Evolutionary conservation across 2,888 invertebrate genomes (phyloP), one percentile per base, ranked within the genome.

Genomic region (Capitulum mitella): DNA sequence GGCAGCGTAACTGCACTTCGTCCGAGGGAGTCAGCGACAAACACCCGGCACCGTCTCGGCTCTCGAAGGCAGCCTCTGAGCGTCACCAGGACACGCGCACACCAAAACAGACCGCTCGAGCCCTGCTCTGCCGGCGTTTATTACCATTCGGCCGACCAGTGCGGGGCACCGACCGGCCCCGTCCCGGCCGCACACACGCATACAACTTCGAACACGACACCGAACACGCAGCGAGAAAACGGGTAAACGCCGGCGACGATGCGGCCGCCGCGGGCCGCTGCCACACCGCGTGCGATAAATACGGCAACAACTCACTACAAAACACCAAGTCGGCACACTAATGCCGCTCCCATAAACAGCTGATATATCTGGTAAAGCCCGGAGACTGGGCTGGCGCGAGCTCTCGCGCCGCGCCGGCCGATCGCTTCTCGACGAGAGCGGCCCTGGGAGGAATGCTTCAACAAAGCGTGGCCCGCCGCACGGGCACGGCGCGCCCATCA

Each of bases 221-320:
- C 48, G 29, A 43, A 76, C 78, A 78, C 76, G 77, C 70, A 58
- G 54, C 75, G 46, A 79, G 34, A 77, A 46, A 64, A 26, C 46
- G n/a, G 14, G 46, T 29, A 40, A 78, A n/a, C 26, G 26, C 48
- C 26, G 32, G 48, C 46, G 26, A 37, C 58, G 40, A 37, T 26
- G 43, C 46, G 54, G n/a, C 34, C 58, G 58, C 61, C 19, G n/a
- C 64, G n/a, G 48, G 26, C n/a, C 61, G 61, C 43, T n/a, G 78
- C n/a, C n/a, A 58, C n/a, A 1, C 10, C 58, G 29, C n/a, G n/a
- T 29, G n/a, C 40, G 70, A 70, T 70, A 37, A 70, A 70, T 70
- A 70, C 40, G 26, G 29, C 40, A 26, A 37, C 26, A 64, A 70
- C 70, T 70, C 37, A 40, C 70, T 70, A 70, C 70, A 70, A 70